Evolutionary conservation across 53 echinoderm and acorn worm genomes (phyloP), one percentile per base, ranked within the genome.

Genomic region (Astropecten irregularis): DNA sequence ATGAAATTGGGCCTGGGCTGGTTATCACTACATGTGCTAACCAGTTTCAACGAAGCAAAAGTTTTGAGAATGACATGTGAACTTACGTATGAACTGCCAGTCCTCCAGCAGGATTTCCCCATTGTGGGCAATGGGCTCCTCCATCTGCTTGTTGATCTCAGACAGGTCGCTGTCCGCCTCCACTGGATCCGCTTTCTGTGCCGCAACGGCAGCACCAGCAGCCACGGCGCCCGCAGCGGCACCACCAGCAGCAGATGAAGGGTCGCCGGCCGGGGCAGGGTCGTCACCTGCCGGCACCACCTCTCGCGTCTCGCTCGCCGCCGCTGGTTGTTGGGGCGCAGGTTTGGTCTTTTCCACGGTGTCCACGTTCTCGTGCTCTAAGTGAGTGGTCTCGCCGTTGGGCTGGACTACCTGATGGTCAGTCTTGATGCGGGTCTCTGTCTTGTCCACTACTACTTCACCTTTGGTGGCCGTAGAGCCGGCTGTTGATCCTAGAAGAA

Each of bases 41-140:
- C n/a, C n/a, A n/a, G n/a, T n/a, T n/a, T n/a, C n/a, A n/a, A n/a
- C n/a, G n/a, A n/a, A n/a, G n/a, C n/a, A n/a, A n/a, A n/a, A n/a
- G n/a, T n/a, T n/a, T n/a, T n/a, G n/a, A n/a, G n/a, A n/a, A n/a
- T n/a, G n/a, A n/a, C n/a, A n/a, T n/a, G n/a, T n/a, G n/a, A n/a
- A 91, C 96, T 91, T 65, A 96, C 96, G 40, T 74, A 96, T 96
- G 62, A 96, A 96, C 71, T 93, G 93, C 96, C 96, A 96, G 60
- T 94, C 93, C 22, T 88, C 93, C 28, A 96, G 64, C 37, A 96
- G 77, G 44, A 96, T 96, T 47, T 94, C 93, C 27, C 92, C 88
- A 31, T 83, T 19, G 33, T 74, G 73, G 25, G 83, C 54, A 27
- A 63, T 66, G 6, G 76, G 76, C 23, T n/a, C 32, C 9, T 62